These are phyloP conservation scores for Lucilia sericata DNA, from an alignment of 1,140 invertebrate species.

Conservation along the genomic window DNA sequence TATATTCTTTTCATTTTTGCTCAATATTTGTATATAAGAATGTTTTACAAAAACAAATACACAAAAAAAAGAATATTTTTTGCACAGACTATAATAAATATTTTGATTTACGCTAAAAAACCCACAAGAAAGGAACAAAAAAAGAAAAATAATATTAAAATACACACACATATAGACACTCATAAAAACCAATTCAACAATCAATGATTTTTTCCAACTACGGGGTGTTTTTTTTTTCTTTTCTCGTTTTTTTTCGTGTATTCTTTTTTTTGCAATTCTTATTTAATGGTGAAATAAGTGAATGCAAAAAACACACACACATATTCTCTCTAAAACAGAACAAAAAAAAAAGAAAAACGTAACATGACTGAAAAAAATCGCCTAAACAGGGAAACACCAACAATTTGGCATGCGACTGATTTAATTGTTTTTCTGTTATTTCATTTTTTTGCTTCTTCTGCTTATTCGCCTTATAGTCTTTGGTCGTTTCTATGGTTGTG, in stretches of 20 bases:
- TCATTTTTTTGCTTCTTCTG: background rate
- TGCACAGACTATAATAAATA: slow-evolving; percentile 5
- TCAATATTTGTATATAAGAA: too few species aligned
- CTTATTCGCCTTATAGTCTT: background rate
- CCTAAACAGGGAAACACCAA: slow-evolving; percentile 21
- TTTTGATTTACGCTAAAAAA: slow-evolving; percentile 11
- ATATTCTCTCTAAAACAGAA: too few species aligned
- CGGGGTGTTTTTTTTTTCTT: slow-evolving; percentile 26
- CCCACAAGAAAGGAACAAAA: background rate
- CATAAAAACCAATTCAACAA: background rate
- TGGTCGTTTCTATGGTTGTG: background rate
- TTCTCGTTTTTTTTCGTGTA: slow-evolving; percentile 2
- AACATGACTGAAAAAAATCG: background rate
- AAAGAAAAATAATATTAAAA: slow-evolving; percentile 5
- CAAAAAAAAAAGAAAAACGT: background rate
- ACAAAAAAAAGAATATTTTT: background rate
- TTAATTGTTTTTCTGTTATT: slow-evolving; percentile 16
- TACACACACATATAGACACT: too few species aligned
- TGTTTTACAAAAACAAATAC: too few species aligned
- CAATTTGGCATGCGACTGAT: slow-evolving; percentile 37
- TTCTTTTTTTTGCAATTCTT: slow-evolving; percentile 23
- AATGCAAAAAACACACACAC: background rate
- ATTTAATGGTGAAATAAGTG: slow-evolving; percentile 17
- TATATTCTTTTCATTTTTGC: background rate
- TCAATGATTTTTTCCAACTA: slow-evolving; percentile 23